These are phyloP conservation scores for Butorides virescens DNA, from an alignment of 2,113 vertebrate species.

Conservation along the genomic window DNA sequence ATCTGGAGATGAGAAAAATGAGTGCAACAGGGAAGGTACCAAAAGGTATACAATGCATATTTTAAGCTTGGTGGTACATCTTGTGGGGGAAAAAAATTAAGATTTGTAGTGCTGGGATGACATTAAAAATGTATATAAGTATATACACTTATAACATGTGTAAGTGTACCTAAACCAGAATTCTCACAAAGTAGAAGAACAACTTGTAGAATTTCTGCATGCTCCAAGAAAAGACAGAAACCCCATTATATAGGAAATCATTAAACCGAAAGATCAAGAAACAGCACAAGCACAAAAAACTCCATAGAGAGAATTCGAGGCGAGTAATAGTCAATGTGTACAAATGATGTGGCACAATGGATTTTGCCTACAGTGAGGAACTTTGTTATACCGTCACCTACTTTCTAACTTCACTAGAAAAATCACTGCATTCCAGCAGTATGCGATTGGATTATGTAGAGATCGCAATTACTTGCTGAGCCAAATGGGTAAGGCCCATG, in stretches of 20 bases:
- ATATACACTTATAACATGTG: background rate
- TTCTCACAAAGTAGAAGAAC: background rate
- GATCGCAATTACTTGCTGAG: background rate
- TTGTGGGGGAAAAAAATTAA: background rate
- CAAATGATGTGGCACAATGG: background rate
- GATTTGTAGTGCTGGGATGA: background rate
- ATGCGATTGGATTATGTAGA: background rate
- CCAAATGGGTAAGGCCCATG: background rate
- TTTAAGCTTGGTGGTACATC: background rate
- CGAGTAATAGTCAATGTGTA: background rate
- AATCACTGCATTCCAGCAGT: background rate
- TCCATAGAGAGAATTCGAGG: background rate
- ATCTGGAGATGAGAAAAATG: background rate
- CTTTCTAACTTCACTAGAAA: background rate
- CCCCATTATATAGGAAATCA: background rate
- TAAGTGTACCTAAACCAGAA: background rate
- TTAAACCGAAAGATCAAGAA: constrained; percentile 21
- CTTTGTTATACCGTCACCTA: background rate
- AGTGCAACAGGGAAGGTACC: background rate
- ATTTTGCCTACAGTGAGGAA: constrained; percentile 7
- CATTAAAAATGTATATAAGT: background rate
- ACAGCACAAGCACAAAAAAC: background rate
- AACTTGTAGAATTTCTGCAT: background rate
- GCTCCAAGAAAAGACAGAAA: background rate
- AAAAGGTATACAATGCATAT: background rate